Evolutionary conservation across 30 jellyfish, hydroid and myxozoan genomes (phyloP).

Genomic region (Aurelia sp.): DNA sequence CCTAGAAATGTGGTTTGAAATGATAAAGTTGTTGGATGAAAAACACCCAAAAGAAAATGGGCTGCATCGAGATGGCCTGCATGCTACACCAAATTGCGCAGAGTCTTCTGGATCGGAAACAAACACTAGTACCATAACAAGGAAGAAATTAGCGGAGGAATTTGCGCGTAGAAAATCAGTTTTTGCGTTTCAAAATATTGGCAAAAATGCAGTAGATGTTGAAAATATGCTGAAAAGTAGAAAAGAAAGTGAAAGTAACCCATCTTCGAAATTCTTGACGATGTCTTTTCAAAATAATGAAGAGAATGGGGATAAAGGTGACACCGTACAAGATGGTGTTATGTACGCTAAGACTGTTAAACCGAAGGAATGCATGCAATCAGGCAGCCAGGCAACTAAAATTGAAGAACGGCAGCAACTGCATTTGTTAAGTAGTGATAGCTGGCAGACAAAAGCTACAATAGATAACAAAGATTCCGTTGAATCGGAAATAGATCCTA

Average conservation of each 20-base stretch:
- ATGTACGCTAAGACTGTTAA: slow-evolving; percentile 1
- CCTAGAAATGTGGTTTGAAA: background rate
- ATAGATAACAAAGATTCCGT: no score
- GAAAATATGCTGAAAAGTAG: background rate
- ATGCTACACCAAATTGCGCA: background rate
- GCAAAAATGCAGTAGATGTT: slow-evolving; percentile 17
- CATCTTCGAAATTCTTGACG: slow-evolving; percentile 1
- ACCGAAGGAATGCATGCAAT: background rate
- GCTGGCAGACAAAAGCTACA: no score
- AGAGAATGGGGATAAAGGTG: background rate
- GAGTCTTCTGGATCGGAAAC: no score
- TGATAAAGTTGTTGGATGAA: background rate
- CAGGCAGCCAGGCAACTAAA: no score
- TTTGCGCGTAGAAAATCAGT: background rate
- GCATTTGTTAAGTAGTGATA: no score
- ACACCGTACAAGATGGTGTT: slow-evolving; percentile 2
- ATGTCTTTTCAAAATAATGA: background rate
- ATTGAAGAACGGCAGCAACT: no score
- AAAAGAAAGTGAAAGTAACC: slow-evolving; percentile 6
- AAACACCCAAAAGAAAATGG: background rate
- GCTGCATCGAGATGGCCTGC: background rate
- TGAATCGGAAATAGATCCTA: no score
- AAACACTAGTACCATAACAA: no score
- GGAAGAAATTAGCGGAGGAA: no score
- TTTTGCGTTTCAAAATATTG: slow-evolving; percentile 5